Base-by-base conservation (phyloP, 2,888 invertebrate species). In the Eupsilia transversa region DNA sequence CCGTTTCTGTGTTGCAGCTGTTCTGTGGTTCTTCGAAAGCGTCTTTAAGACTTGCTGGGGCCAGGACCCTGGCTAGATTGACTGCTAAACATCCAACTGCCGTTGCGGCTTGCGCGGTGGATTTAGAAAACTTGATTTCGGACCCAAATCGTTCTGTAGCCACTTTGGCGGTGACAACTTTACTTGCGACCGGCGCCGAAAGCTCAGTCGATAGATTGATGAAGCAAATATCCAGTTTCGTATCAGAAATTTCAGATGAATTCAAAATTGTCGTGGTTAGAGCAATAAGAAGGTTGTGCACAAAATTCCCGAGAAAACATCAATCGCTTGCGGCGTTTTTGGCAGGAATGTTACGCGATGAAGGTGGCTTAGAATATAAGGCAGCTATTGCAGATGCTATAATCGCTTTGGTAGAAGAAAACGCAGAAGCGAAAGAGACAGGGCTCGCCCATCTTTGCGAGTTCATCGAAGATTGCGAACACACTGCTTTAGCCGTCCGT, bases 401-500 rank as follows among this genome's bases (percentile, higher is more conserved):
- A 72, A 99, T 99, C 65, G 98, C 98, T 0, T 98, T 99, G 69
- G 99, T 99, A 79, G 99, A 99, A 94, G 99, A 99, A 91, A 99
- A 99, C 93, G 98, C 98, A 0, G 99, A 99, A 79, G 99, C 99
- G 0, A 99, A 99, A 92, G 99, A 99, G 94, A 98, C 98, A 0
- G 99, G 99, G 0, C 94, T 99, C 23, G 99, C 99, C 0, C 99
- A 99, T 95, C 97, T 99, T 5, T 99, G 99, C 91, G 99, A 99
- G 94, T 99, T 99, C 90, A 99, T 99, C 86, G 99, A 99, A 92
- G 99, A 99, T 94, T 99, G 99, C 92, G 99, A 99, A 90, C 99
- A 99, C 93, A 98, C 99, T 0, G 98, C 99, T 73, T 97, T 99
- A 85, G 99, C 99, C 5, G 99, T 99, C 0, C 97, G 99, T 43